phyloP scores from a whole-genome alignment of 1,140 invertebrate genomes.

The Bombus cullumanus region DNA sequence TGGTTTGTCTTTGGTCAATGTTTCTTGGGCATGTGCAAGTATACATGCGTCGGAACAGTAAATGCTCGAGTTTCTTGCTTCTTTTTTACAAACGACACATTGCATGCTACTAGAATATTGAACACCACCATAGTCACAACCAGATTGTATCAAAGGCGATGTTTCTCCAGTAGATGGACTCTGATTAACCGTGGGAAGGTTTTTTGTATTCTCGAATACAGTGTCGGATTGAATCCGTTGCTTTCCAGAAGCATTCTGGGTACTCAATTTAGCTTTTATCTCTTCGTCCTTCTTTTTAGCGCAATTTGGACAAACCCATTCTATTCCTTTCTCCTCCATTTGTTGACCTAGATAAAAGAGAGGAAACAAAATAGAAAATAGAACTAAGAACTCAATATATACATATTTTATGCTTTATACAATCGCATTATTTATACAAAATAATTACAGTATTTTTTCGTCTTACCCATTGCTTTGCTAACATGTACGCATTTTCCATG shows the following conservation, averaged over 20 bases:
- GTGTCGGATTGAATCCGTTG: slow-evolving; percentile 47
- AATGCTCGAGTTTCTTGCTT: slow-evolving; percentile 87
- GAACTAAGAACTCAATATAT: background rate
- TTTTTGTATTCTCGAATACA: slow-evolving; percentile 26
- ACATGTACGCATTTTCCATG: slow-evolving; percentile 98
- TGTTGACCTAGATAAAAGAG: slow-evolving; percentile 84
- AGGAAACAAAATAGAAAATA: background rate
- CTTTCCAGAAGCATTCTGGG: slow-evolving; percentile 20
- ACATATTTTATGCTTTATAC: background rate
- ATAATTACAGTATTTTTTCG: background rate
- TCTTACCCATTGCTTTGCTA: slow-evolving; percentile 92
- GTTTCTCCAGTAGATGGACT: slow-evolving; percentile 19
- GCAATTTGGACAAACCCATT: slow-evolving; percentile 96
- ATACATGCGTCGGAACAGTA: slow-evolving; percentile 96
- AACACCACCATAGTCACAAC: background rate
- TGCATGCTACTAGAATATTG: slow-evolving; percentile 78
- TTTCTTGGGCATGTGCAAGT: slow-evolving; percentile 91
- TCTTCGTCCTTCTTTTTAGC: slow-evolving; percentile 85
- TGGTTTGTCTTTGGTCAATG: slow-evolving; percentile 83
- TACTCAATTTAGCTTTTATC: slow-evolving; percentile 58
- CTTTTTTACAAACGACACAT: slow-evolving; percentile 90
- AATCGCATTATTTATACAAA: background rate
- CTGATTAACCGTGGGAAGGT: background rate
- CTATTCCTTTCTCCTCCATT: slow-evolving; percentile 94
- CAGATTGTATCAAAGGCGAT: slow-evolving; percentile 12